Conservation (phyloP, 2,113 vertebrate species). For the Dasyprocta punctata region DNA sequence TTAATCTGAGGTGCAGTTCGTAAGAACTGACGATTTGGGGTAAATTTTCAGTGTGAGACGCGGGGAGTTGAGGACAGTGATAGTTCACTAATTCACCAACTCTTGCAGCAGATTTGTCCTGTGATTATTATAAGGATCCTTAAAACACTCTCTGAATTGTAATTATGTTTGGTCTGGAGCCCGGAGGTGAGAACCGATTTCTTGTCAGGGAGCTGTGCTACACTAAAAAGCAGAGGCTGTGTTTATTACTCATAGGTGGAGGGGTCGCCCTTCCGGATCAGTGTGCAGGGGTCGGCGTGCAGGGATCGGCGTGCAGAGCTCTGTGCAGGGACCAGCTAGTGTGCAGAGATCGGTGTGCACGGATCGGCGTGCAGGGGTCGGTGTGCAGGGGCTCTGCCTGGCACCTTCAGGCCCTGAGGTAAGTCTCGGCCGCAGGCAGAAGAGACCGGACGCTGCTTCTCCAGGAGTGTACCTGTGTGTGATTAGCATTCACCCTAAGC, state of each 20-base stretch:
- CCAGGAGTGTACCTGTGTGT: conserved; percentile 85
- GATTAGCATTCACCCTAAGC: conserved; percentile 90
- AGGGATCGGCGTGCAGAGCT: too few species aligned
- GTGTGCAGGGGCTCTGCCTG: not conserved
- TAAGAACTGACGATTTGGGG: conserved; percentile 84
- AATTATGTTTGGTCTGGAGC: conserved; percentile 69
- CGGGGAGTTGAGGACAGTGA: conserved; percentile 80
- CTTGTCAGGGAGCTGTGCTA: conserved; percentile 54
- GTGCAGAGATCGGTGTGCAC: too few species aligned
- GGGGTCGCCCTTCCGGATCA: too few species aligned
- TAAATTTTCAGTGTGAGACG: conserved; percentile 83
- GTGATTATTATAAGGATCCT: conserved; percentile 71
- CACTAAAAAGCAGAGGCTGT: conserved; percentile 40
- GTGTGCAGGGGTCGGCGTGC: not conserved
- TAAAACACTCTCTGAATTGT: conserved; percentile 65
- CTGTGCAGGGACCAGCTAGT: too few species aligned
- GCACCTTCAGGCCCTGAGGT: conserved; percentile 59
- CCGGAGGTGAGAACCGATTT: conserved; percentile 73
- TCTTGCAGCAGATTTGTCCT: conserved; percentile 77
- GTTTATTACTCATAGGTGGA: conserved; percentile 28
- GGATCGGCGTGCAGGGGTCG: too few species aligned
- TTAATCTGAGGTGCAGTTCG: conserved; percentile 87
- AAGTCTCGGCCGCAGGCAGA: conserved; percentile 76
- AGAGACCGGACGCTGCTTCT: conserved; percentile 79
- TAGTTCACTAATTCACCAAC: conserved; percentile 79